Percentiles rank a stretch among this genome's conserved stretches.
phyloP scores from a whole-genome alignment of 2,113 vertebrate species.

The Vicugna pacos region DNA sequence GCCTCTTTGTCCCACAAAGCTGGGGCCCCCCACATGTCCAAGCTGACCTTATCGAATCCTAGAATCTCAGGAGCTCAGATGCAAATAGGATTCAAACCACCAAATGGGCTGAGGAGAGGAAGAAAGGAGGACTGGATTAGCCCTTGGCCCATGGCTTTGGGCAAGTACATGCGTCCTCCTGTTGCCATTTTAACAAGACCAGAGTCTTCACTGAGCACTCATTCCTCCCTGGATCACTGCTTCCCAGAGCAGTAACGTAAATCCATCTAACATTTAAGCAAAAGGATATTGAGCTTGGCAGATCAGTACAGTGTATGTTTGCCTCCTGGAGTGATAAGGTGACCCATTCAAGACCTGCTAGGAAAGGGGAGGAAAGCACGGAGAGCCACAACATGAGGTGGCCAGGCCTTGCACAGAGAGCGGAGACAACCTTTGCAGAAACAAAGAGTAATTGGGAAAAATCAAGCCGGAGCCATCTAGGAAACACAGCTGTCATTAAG shows the following conservation, averaged over 20 bases:
- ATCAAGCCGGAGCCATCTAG: constrained; percentile 24
- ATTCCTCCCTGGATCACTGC: constrained; percentile 83
- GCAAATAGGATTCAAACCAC: constrained; percentile 3
- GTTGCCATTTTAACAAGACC: constrained; percentile 73
- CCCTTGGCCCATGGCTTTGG: background rate
- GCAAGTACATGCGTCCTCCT: constrained; percentile 63
- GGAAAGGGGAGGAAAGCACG: constrained; percentile 50
- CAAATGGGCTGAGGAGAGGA: background rate
- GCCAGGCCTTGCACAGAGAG: constrained; percentile 27
- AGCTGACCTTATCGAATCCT: constrained; percentile 50
- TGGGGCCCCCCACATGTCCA: background rate
- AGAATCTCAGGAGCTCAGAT: constrained; percentile 34
- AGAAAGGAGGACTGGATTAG: constrained; percentile 56
- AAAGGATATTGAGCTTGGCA: constrained; percentile 84
- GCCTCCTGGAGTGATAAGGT: constrained; percentile 85
- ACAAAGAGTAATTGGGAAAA: constrained; percentile 66
- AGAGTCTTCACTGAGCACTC: constrained; percentile 76
- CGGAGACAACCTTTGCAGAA: constrained; percentile 80
- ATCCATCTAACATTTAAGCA: constrained; percentile 88
- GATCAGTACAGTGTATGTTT: constrained; percentile 82
- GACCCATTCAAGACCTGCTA: constrained; percentile 77
- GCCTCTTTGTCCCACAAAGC: background rate
- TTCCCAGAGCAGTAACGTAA: constrained; percentile 85
- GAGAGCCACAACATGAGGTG: constrained; percentile 47
- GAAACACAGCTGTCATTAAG: background rate